Percentiles rank a stretch among this genome's conserved stretches.
Conservation (phyloP, 2,888 invertebrate genomes). For the Tenodera sinensis region DNA sequence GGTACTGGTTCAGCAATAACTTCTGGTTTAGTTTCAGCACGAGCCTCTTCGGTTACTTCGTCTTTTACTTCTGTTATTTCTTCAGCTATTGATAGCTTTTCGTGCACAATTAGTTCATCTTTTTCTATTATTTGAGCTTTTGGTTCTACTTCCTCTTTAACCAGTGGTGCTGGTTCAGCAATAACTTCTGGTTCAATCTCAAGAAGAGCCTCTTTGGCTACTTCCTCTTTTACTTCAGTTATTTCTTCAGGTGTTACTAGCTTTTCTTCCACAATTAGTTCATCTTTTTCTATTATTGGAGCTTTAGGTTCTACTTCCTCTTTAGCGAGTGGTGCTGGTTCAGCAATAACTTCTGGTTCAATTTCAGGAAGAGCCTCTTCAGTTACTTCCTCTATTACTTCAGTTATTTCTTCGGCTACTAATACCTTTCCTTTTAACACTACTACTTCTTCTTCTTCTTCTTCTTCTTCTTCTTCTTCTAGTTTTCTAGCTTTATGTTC, state of each 20-base stretch:
- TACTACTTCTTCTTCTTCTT: neutral
- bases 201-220: neutral
- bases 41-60: neutral
- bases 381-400: too few species aligned
- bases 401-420: too few species aligned
- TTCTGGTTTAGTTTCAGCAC: too few species aligned
- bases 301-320: neutral
- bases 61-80: neutral
- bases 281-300: neutral
- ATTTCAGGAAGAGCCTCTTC: too few species aligned
- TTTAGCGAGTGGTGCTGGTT: neutral
- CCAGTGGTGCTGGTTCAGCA: neutral
- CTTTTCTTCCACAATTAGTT: neutral
- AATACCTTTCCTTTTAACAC: too few species aligned
- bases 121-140: neutral
- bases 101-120: neutral
- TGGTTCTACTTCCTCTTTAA: neutral
- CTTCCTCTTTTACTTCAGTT: too few species aligned
- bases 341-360: too few species aligned
- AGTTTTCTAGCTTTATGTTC: too few species aligned
- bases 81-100: neutral
- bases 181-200: neutral
- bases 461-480: too few species aligned
- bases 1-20: too few species aligned
- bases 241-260: too few species aligned